Percentiles rank a stretch among this genome's conserved stretches.
These are phyloP conservation scores for Lepidothrix coronata DNA, from an alignment of 2,113 vertebrate genomes.

Conservation along the genomic window DNA sequence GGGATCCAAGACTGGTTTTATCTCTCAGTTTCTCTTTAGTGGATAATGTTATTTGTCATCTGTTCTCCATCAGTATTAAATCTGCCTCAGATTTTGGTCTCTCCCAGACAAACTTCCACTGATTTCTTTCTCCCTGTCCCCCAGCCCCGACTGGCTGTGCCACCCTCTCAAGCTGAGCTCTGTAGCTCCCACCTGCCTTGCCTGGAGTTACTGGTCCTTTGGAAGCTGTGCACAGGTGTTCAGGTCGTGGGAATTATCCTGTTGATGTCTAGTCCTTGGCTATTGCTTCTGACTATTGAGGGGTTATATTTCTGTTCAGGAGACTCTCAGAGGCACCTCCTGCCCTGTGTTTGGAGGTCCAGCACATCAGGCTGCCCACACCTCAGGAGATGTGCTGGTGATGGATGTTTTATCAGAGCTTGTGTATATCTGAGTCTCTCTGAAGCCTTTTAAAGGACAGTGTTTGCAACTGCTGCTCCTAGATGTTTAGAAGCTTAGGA, in stretches of 20 bases:
- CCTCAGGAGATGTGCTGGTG: background rate
- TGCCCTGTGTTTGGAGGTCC: background rate
- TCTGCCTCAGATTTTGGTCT: background rate
- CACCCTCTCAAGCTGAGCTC: background rate
- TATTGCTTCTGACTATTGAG: fast-evolving
- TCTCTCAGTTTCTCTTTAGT: background rate
- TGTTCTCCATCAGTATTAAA: fast-evolving
- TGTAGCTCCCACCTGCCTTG: fast-evolving
- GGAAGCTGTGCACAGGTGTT: fast-evolving
- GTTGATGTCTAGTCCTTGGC: too few species aligned
- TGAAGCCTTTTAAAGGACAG: too few species aligned
- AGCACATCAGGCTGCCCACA: fast-evolving
- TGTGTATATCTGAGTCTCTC: too few species aligned
- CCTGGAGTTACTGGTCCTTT: background rate
- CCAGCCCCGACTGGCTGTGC: fast-evolving
- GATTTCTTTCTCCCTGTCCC: background rate
- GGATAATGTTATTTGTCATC: background rate
- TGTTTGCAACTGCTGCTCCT: background rate
- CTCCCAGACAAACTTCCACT: fast-evolving
- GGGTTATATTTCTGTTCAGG: background rate
- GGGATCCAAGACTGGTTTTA: fast-evolving
- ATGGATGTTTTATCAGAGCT: background rate
- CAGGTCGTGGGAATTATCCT: fast-evolving
- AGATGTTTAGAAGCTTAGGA: background rate
- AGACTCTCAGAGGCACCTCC: background rate